Conservation (phyloP, 1,140 invertebrate species). For the Nylanderia fulva region DNA sequence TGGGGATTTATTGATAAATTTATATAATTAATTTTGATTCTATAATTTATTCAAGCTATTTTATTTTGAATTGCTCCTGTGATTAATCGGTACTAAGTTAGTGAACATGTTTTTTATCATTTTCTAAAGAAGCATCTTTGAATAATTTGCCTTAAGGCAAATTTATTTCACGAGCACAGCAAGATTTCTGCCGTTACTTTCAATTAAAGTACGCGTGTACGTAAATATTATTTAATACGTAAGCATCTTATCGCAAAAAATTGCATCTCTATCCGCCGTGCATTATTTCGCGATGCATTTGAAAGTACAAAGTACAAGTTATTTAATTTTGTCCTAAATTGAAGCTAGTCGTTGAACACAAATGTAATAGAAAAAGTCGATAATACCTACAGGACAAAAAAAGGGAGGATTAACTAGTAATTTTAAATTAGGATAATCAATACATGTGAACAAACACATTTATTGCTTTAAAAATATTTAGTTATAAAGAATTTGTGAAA, state of each 20-base stretch:
- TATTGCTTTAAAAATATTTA: slow-evolving; percentile 1
- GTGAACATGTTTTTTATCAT: background rate
- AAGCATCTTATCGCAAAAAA: background rate
- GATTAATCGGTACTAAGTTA: background rate
- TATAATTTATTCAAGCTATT: background rate
- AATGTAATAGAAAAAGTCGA: background rate
- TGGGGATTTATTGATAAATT: background rate
- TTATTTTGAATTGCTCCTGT: background rate
- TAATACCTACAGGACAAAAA: background rate
- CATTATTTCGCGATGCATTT: background rate
- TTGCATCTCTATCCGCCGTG: background rate
- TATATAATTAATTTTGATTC: background rate
- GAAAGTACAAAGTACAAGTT: background rate
- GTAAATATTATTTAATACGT: slow-evolving; percentile 1
- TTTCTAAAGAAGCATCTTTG: background rate
- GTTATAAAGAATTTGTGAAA: slow-evolving; percentile 5
- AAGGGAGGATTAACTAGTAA: background rate
- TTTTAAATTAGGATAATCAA: background rate
- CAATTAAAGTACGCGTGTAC: background rate
- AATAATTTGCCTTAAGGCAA: background rate
- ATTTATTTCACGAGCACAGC: background rate
- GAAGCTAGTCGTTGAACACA: background rate
- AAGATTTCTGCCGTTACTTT: background rate
- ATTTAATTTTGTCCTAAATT: slow-evolving; percentile 12
- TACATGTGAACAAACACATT: background rate